These are phyloP conservation scores for Anaspis maculata DNA, from an alignment of 2,888 invertebrate species.

Conservation along the genomic window DNA sequence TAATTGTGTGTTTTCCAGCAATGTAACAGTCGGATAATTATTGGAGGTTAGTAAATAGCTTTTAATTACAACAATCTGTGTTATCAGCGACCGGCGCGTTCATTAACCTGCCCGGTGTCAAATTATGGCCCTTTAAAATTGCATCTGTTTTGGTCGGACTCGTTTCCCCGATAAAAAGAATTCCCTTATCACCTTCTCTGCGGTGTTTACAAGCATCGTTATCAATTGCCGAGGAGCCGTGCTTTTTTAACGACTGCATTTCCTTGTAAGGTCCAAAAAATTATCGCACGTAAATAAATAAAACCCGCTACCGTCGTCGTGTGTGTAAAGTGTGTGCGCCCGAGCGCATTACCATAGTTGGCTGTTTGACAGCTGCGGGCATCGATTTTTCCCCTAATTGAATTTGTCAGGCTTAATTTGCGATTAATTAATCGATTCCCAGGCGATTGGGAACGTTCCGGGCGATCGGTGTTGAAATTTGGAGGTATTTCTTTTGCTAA, in stretches of 20 bases:
- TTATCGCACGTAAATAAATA: no score
- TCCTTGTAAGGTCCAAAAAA: no score
- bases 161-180: neutral
- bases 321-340: no score
- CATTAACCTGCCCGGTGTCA: slow-evolving; percentile 2
- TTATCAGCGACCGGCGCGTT: slow-evolving; percentile 8
- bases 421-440: neutral
- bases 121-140: slow-evolving; percentile 23
- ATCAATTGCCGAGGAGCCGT: no score
- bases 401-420: neutral
- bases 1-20: slow-evolving; percentile 35
- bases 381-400: slow-evolving; percentile 11
- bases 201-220: no score
- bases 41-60: slow-evolving; percentile 25
- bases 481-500: slow-evolving; percentile 26
- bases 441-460: neutral
- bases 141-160: slow-evolving; percentile 28
- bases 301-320: no score
- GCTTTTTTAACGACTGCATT: no score
- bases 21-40: slow-evolving; percentile 31
- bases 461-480: no score
- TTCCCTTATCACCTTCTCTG: neutral
- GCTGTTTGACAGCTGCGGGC: slow-evolving; percentile 17
- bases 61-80: slow-evolving; percentile 10
- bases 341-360: slow-evolving; percentile 11